Evolutionary conservation across 2,797 vertebrate genomes (phyloP).

Genomic region (Scolopax bukidnonensis): DNA sequence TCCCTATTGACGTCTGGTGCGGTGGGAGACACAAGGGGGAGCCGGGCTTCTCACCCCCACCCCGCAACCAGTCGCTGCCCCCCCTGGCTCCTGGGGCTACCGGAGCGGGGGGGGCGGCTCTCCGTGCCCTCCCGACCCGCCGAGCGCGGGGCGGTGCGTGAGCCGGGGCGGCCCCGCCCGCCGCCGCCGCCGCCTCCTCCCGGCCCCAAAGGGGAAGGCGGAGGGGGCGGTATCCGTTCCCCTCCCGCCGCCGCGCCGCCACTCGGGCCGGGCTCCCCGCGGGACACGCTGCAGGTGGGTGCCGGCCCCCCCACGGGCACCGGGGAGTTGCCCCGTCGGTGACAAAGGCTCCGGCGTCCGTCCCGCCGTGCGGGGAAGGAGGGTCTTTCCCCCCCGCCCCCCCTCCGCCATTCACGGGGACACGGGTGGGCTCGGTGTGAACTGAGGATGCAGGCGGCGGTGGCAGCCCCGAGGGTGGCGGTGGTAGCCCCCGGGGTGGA

Average conservation of each 20-base stretch:
- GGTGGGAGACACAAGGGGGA: not conserved
- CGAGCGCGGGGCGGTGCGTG: not conserved
- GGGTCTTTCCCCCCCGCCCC: no score
- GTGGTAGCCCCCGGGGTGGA: no score
- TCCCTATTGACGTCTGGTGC: rapidly evolving
- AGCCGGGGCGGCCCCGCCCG: not conserved
- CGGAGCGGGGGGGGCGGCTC: not conserved
- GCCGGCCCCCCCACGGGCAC: not conserved
- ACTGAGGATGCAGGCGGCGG: no score
- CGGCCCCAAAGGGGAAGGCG: not conserved
- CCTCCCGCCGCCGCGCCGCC: not conserved
- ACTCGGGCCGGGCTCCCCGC: not conserved
- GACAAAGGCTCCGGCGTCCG: not conserved
- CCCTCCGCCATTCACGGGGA: not conserved
- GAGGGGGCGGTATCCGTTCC: no score
- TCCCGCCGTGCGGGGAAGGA: not conserved
- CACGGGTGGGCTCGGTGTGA: not conserved
- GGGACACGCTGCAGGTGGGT: not conserved
- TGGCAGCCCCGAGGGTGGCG: not conserved
- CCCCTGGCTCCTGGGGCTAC: not conserved
- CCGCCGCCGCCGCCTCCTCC: not conserved
- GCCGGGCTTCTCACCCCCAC: no score
- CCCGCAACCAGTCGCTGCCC: not conserved
- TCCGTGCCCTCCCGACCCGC: not conserved
- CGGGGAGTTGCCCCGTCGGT: not conserved